Evolutionary conservation across 2,113 vertebrate species (phyloP).

Genomic region (Hippoglossus stenolepis): DNA sequence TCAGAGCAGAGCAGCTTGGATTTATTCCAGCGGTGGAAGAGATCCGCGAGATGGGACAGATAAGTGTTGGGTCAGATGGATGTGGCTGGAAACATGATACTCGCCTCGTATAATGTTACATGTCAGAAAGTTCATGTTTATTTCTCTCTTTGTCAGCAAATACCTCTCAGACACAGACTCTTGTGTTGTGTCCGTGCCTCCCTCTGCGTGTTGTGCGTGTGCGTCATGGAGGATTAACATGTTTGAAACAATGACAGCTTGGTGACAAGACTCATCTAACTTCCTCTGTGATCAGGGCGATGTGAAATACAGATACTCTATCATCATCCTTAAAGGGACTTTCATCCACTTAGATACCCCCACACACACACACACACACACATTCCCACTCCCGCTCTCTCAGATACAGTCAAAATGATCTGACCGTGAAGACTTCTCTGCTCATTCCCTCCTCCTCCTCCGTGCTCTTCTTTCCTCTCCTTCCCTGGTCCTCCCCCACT

Average conservation of each 20-base stretch:
- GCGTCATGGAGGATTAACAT: not conserved
- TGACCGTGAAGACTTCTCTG: conserved; percentile 19
- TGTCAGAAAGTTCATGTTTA: conserved; percentile 43
- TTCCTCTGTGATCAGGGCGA: conserved; percentile 12
- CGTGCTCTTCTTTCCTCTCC: conserved; percentile 16
- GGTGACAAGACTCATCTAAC: not conserved
- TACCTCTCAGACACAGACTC: not conserved
- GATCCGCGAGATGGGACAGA: conserved; percentile 62
- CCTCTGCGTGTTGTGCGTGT: not conserved
- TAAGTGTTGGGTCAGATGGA: conserved; percentile 64
- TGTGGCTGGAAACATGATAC: conserved; percentile 46
- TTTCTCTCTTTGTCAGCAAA: conserved; percentile 21
- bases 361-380: conserved; percentile 9
- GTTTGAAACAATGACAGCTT: not conserved
- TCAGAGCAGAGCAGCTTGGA: conserved; percentile 57
- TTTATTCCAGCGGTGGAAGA: conserved; percentile 57
- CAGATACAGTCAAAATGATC: conserved; percentile 29
- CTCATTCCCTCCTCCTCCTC: conserved; percentile 1
- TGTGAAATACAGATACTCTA: not conserved
- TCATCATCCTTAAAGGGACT: too few relatives aligned
- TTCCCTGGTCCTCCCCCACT: conserved; percentile 33
- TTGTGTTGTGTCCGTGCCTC: not conserved
- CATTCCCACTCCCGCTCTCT: not conserved
- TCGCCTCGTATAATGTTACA: conserved; percentile 42
- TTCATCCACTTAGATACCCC: too few relatives aligned